A percentile compares a stretch with the other conserved stretches of the same genome.
These are phyloP conservation scores for Aphelinus certus DNA, from an alignment of 1,140 invertebrate genomes.

Conservation along the genomic window DNA sequence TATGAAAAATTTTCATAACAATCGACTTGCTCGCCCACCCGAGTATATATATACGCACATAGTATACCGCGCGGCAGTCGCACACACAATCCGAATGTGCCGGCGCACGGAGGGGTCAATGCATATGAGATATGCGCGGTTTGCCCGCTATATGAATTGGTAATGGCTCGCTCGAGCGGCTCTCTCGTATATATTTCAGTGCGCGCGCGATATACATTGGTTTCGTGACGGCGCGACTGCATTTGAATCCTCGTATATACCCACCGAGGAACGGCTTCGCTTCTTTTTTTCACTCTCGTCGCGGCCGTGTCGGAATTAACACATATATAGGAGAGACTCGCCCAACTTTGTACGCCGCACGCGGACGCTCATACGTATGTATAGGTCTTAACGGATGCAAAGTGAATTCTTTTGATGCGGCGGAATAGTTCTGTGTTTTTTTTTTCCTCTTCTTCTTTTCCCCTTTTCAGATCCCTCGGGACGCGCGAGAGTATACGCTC, in stretches of 20 bases:
- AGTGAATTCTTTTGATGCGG: background rate
- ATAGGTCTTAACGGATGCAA: conserved; percentile 5
- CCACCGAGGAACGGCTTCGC: background rate
- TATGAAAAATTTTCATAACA: conserved; percentile 30
- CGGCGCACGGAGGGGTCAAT: conserved; percentile 17
- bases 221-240: conserved; percentile 4
- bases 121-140: conserved; percentile 6
- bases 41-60: background rate
- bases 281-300: conserved; percentile 12
- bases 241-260: background rate
- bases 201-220: background rate
- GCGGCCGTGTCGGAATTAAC: conserved; percentile 21
- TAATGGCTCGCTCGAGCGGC: conserved; percentile 4
- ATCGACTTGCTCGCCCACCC: conserved; percentile 24
- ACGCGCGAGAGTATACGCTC: too few relatives aligned
- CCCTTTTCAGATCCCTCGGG: too few relatives aligned
- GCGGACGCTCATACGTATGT: background rate
- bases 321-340: background rate
- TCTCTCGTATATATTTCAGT: conserved; percentile 12
- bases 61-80: too few relatives aligned
- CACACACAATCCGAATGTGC: background rate
- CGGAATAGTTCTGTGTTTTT: too few relatives aligned
- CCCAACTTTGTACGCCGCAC: background rate
- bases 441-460: too few relatives aligned
- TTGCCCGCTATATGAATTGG: conserved; percentile 29